Conservation (phyloP, 1,140 invertebrate species). For the Drosophila repleta region DNA sequence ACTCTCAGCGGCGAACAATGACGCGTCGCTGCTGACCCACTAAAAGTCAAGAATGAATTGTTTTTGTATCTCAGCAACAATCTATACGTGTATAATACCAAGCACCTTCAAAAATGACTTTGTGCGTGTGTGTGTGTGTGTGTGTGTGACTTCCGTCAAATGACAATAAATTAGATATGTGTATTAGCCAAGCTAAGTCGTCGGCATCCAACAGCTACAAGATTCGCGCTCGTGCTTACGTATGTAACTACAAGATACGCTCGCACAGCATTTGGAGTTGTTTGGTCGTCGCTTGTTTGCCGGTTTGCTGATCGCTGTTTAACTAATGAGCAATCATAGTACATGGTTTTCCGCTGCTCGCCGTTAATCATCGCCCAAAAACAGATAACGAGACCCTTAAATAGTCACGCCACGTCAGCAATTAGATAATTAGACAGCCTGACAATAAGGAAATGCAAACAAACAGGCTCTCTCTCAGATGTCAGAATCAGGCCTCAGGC, state of each 20-base stretch:
- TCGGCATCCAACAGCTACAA: conserved; percentile 11
- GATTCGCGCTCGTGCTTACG: conserved; percentile 21
- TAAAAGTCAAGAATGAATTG: conserved; percentile 77
- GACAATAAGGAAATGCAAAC: conserved; percentile 77
- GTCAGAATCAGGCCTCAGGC: conserved; percentile 5
- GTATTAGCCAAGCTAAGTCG: conserved; percentile 45
- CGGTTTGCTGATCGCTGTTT: conserved; percentile 46
- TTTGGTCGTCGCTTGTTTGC: conserved; percentile 38
- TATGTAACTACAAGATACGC: conserved; percentile 34
- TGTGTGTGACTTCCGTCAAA: conserved; percentile 68
- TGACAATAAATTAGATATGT: conserved; percentile 78
- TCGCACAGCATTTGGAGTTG: conserved; percentile 22
- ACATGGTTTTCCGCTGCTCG: conserved; percentile 41
- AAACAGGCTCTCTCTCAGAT: conserved; percentile 26
- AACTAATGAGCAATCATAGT: conserved; percentile 64
- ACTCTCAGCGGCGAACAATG: conserved; percentile 21
- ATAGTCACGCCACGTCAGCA: conserved; percentile 62
- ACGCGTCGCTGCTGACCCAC: conserved; percentile 61
- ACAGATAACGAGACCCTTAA: conserved; percentile 58
- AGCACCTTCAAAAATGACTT: conserved; percentile 45
- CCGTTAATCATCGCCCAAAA: conserved; percentile 68
- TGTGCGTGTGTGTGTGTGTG: conserved; percentile 22
- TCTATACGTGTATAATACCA: conserved; percentile 6
- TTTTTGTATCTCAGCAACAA: conserved; percentile 63
- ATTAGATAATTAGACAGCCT: conserved; percentile 68